phyloP scores from a whole-genome alignment of 2,888 invertebrate genomes.

The Spialia ferax region DNA sequence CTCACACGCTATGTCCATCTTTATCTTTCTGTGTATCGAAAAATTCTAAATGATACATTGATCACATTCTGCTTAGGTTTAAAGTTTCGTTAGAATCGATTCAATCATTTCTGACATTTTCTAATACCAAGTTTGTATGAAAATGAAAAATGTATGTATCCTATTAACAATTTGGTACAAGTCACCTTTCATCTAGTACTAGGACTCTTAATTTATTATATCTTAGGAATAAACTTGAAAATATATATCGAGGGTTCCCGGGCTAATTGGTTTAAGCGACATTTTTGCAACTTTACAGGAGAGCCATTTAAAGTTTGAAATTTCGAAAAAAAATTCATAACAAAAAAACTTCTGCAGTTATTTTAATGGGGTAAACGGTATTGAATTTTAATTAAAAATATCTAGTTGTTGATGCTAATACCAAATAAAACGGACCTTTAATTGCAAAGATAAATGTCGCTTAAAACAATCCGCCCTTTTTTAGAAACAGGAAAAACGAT shows the following conservation, averaged over 20 bases:
- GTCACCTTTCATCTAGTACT: too few species aligned
- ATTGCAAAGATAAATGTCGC: slow-evolving; percentile 33
- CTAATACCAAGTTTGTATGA: too few species aligned
- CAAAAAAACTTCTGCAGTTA: slow-evolving; percentile 18
- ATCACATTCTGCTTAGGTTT: too few species aligned
- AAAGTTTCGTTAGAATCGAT: too few species aligned
- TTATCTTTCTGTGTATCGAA: too few species aligned
- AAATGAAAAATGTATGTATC: too few species aligned
- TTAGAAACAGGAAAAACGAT: slow-evolving; percentile 18
- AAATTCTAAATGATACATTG: too few species aligned
- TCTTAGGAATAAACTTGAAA: too few species aligned
- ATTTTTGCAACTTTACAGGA: slow-evolving; percentile 11
- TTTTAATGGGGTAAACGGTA: slow-evolving; percentile 18
- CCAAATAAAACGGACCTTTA: slow-evolving; percentile 26
- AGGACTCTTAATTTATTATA: too few species aligned
- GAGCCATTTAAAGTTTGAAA: neutral
- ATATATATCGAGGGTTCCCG: slow-evolving; percentile 10
- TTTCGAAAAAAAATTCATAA: slow-evolving; percentile 7
- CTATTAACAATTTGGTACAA: too few species aligned
- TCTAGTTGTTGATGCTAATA: slow-evolving; percentile 31
- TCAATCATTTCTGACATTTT: too few species aligned
- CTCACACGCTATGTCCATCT: too few species aligned
- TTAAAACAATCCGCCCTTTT: slow-evolving; percentile 26
- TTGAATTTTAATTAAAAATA: slow-evolving; percentile 25
- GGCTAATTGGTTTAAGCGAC: slow-evolving; percentile 24